These are phyloP conservation scores for Rugalucina vietnamica DNA, from an alignment of 2,888 invertebrate genomes.

Conservation along the genomic window DNA sequence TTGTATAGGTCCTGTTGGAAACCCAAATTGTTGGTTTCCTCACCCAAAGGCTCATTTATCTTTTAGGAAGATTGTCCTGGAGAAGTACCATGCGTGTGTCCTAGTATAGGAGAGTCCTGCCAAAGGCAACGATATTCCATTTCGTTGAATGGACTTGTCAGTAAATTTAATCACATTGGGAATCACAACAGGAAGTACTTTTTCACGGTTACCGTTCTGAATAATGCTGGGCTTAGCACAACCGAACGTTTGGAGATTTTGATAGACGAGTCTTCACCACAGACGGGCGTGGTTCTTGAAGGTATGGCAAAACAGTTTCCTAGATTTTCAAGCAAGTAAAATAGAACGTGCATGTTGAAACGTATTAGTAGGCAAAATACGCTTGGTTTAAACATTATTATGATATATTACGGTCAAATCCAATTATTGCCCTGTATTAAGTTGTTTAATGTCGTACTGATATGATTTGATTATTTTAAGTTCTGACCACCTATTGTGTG, in stretches of 20 bases:
- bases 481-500: too few relatives aligned
- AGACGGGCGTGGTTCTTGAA: conserved; percentile 56
- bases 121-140: conserved; percentile 39
- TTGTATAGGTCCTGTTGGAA: too few relatives aligned
- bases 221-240: conserved; percentile 51
- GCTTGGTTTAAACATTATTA: too few relatives aligned
- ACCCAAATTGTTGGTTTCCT: too few relatives aligned
- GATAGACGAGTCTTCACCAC: conserved; percentile 65
- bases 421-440: too few relatives aligned
- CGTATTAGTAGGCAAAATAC: background rate
- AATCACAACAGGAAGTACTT: conserved; percentile 64
- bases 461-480: too few relatives aligned
- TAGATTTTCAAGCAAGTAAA: background rate
- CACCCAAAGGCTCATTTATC: too few relatives aligned
- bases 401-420: too few relatives aligned
- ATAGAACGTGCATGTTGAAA: background rate
- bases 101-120: conserved; percentile 52
- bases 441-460: too few relatives aligned
- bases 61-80: conserved; percentile 43
- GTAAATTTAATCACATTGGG: conserved; percentile 46
- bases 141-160: conserved; percentile 44
- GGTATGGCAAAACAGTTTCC: conserved; percentile 5
- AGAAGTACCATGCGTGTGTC: conserved; percentile 50
- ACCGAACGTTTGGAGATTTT: conserved; percentile 54
- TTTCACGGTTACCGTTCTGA: conserved; percentile 59